Evolutionary conservation across 2,888 invertebrate genomes (phyloP), one percentile per base, ranked within the genome.

Genomic region (Drosophila histrio): DNA sequence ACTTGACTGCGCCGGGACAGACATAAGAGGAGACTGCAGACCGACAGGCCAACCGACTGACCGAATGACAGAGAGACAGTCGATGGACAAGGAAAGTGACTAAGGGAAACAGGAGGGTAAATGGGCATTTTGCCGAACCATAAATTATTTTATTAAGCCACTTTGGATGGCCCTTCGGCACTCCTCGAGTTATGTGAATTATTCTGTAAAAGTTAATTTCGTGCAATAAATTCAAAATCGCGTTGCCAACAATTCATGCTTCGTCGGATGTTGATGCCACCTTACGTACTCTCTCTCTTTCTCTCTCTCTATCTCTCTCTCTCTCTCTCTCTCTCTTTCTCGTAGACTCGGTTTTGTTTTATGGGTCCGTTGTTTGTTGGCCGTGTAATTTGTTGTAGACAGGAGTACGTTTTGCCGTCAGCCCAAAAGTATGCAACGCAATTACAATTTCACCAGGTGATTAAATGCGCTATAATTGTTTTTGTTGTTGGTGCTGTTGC

Each of bases 371-470:
- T 60, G 41, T 59, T 54, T 58, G 60, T 66, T 64, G 39, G 58
- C 65, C 47, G 52, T 58, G 63, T 68, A 77, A 77, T 75, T 75
- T 68, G 75, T 58, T 71, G 69, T 64, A 65, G 53, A 66, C 53
- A 54, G 65, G 13, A 53, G 44, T 53, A 21, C n/a, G 17, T 17
- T 39, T 15, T 17, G 58, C 32, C 49, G 46, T 30, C 61, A 26
- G 47, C 62, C 61, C 54, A 58, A 80, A 83, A 89, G 86, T 89
- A 84, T 84, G 87, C 77, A 87, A 68, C 78, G 85, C 88, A 90
- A 90, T 90, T 90, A 89, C 87, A 89, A 83, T 90, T 84, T 90
- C 89, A 86, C 83, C 90, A 90, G 90, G 90, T 90, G 89, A 90
- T 90, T 90, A 90, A 90, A 90, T 89, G 87, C 82, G 70, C 79